These are phyloP conservation scores for Rhagologus leucostigma DNA, from an alignment of 2,113 vertebrate genomes.

Conservation along the genomic window DNA sequence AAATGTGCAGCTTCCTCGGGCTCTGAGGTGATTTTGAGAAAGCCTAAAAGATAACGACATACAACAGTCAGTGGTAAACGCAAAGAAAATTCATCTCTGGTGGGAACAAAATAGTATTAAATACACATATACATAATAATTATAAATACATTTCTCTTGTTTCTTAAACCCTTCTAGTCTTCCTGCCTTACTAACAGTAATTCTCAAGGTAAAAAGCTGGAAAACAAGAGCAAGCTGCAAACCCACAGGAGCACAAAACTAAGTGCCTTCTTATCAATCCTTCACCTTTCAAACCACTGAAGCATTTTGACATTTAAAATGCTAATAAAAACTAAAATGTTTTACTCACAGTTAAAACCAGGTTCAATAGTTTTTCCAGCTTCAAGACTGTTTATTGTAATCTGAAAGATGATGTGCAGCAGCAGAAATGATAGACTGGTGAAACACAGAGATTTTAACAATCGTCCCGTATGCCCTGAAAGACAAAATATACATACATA, in stretches of 20 bases:
- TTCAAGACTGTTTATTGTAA: slow-evolving; percentile 91
- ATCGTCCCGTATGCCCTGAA: slow-evolving; percentile 90
- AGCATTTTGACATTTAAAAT: not conserved
- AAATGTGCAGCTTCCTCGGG: not conserved
- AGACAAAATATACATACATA: slow-evolving; percentile 29
- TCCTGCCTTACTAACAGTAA: not conserved
- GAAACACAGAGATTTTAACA: slow-evolving; percentile 94
- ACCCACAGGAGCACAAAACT: not conserved
- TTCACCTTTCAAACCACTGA: not conserved
- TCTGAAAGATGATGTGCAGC: slow-evolving; percentile 95
- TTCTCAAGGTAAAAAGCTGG: not conserved
- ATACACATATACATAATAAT: not conserved
- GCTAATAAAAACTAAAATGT: not conserved
- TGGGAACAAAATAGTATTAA: not conserved
- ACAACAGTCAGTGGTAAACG: not conserved
- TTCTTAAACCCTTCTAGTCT: not conserved
- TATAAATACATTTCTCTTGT: not conserved
- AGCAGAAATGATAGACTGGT: slow-evolving; percentile 92
- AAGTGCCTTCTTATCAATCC: not conserved
- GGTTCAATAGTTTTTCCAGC: slow-evolving; percentile 78
- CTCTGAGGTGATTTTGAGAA: not conserved
- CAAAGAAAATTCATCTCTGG: not conserved
- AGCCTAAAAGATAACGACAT: not conserved
- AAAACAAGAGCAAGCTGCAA: not conserved
- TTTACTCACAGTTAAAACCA: slow-evolving; percentile 92